A percentile compares a stretch with the other conserved stretches of the same genome.
phyloP scores from a whole-genome alignment of 1,140 invertebrate genomes.

The Lasioglossum baleicum region DNA sequence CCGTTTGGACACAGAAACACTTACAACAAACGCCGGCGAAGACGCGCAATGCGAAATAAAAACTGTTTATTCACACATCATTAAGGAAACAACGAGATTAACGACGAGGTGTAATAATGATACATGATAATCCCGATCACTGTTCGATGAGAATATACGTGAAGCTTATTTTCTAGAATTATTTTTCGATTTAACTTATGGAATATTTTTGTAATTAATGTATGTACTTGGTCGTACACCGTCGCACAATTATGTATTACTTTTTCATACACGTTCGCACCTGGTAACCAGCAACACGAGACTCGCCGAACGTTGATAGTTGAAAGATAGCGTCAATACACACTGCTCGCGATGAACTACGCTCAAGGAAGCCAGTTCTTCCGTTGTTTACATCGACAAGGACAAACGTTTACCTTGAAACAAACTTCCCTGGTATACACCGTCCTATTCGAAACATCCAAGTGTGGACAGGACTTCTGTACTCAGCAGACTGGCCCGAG shows the following conservation, averaged over 20 bases:
- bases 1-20: background rate
- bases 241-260: too few relatives aligned
- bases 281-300: background rate
- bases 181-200: too few relatives aligned
- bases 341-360: background rate
- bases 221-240: too few relatives aligned
- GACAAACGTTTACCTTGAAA: background rate
- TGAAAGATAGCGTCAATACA: background rate
- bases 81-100: background rate
- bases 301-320: background rate
- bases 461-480: background rate
- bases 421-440: background rate
- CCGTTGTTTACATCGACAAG: slow-evolving; percentile 26
- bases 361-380: slow-evolving; percentile 7
- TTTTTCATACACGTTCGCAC: too few relatives aligned
- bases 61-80: background rate
- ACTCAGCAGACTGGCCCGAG: too few relatives aligned
- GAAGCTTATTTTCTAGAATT: too few relatives aligned
- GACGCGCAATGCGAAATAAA: slow-evolving; percentile 21
- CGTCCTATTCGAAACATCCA: background rate
- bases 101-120: background rate
- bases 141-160: too few relatives aligned
- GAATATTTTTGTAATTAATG: too few relatives aligned
- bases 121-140: background rate
- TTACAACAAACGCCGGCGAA: background rate